These are phyloP conservation scores for Aptenodytes forsteri DNA, from an alignment of 2,113 vertebrate species.

Conservation along the genomic window DNA sequence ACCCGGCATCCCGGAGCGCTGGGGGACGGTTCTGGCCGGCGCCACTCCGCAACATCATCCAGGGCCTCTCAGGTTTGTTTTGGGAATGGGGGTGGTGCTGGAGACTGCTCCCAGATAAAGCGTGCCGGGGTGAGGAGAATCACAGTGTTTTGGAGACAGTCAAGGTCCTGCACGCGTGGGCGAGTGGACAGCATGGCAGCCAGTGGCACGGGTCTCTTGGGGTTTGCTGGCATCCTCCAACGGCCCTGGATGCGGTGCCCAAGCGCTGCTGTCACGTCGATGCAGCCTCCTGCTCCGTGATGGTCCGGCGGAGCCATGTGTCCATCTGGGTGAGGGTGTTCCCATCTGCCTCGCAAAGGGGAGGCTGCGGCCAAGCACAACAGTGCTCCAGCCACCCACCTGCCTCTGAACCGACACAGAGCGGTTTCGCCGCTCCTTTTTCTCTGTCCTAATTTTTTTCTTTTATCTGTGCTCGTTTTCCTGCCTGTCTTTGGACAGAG, in stretches of 20 bases:
- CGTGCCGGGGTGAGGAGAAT: background rate
- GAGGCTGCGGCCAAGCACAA: background rate
- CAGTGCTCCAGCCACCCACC: background rate
- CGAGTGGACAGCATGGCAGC: background rate
- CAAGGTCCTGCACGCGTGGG: background rate
- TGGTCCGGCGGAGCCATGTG: accelerated
- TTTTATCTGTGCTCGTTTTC: background rate
- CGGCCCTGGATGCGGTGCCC: background rate
- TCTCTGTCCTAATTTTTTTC: background rate
- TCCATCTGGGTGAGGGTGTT: background rate
- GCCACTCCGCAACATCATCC: background rate
- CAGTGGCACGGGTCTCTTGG: background rate
- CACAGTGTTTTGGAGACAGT: background rate
- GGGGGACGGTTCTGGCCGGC: background rate
- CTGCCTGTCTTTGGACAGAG: background rate
- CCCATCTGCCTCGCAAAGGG: background rate
- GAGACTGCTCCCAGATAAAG: background rate
- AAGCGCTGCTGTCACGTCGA: accelerated
- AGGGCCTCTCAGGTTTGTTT: background rate
- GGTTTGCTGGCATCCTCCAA: background rate
- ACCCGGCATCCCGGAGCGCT: accelerated
- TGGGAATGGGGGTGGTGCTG: background rate
- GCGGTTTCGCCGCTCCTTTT: background rate
- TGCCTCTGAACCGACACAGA: accelerated
- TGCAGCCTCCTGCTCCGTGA: accelerated